Conservation (phyloP, 2,113 vertebrate species). For the Nematolebias whitei region DNA sequence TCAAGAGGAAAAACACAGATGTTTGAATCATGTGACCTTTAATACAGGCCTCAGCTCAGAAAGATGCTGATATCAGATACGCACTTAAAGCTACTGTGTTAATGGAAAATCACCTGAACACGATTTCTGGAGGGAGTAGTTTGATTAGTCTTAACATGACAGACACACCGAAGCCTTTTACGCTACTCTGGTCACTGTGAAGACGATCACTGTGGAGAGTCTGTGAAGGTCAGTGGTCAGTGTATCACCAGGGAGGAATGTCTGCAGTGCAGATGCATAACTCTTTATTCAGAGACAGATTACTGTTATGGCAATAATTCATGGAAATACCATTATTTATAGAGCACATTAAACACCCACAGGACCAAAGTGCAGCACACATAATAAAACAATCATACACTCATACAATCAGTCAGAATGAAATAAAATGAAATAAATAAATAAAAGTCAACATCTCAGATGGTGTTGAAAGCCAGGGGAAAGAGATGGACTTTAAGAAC, state of each 20-base stretch:
- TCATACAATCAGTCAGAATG: too few species aligned
- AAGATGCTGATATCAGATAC: slow-evolving; percentile 4
- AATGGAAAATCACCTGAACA: slow-evolving; percentile 12
- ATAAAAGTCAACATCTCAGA: too few species aligned
- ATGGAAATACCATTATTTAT: too few species aligned
- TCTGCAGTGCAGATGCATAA: slow-evolving; percentile 24
- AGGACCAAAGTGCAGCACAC: too few species aligned
- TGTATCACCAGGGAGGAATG: slow-evolving; percentile 5
- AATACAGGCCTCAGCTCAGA: slow-evolving; percentile 8
- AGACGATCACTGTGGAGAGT: slow-evolving; percentile 1
- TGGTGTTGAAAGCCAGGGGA: too few species aligned
- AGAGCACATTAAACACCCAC: too few species aligned
- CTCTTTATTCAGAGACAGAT: slow-evolving; percentile 30
- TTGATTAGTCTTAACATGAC: slow-evolving; percentile 26
- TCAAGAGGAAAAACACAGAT: slow-evolving; percentile 28
- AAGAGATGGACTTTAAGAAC: too few species aligned
- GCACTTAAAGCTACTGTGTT: slow-evolving; percentile 21
- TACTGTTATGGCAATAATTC: slow-evolving; percentile 38
- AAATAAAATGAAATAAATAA: too few species aligned
- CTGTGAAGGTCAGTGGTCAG: slow-evolving; percentile 17
- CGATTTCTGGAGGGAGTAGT: slow-evolving; percentile 15
- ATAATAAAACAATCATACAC: too few species aligned
- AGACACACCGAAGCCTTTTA: slow-evolving; percentile 12
- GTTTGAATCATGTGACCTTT: slow-evolving; percentile 47
- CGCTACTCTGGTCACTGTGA: slow-evolving; percentile 18